These are phyloP conservation scores for Chelonia mydas DNA, from an alignment of 2,797 vertebrate genomes.

Conservation along the genomic window DNA sequence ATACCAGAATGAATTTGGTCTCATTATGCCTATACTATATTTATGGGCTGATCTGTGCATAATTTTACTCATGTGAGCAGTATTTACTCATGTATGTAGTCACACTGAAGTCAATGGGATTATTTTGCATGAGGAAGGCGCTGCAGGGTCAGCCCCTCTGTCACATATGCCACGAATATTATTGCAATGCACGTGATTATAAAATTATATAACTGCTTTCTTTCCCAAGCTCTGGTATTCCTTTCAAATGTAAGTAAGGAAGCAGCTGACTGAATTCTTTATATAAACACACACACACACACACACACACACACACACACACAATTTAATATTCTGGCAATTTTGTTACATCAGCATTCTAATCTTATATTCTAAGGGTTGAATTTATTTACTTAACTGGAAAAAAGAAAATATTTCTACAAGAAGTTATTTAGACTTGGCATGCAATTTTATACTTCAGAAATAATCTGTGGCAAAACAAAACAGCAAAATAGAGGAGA, in stretches of 20 bases:
- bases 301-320: constrained; percentile 6
- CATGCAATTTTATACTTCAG: neutral
- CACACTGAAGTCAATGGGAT: accelerated
- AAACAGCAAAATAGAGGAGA: neutral
- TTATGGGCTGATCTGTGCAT: neutral
- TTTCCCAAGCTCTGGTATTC: constrained; percentile 27
- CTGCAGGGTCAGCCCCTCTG: constrained; percentile 19
- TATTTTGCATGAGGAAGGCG: neutral
- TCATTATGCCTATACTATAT: neutral
- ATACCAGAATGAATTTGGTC: neutral
- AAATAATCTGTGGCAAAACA: neutral
- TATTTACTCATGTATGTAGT: neutral
- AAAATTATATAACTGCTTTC: constrained; percentile 36
- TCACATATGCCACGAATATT: neutral
- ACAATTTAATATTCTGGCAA: neutral
- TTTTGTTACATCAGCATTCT: neutral
- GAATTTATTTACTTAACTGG: constrained; percentile 24
- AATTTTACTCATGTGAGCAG: neutral
- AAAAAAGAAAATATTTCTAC: neutral
- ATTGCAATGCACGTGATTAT: constrained; percentile 10
- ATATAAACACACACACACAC: neutral
- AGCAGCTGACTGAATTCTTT: neutral
- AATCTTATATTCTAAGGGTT: constrained; percentile 17
- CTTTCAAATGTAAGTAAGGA: constrained; percentile 37
- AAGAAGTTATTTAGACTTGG: neutral